These are phyloP conservation scores for Drosophila arizonae DNA, from an alignment of 1,140 invertebrate genomes.

Conservation along the genomic window DNA sequence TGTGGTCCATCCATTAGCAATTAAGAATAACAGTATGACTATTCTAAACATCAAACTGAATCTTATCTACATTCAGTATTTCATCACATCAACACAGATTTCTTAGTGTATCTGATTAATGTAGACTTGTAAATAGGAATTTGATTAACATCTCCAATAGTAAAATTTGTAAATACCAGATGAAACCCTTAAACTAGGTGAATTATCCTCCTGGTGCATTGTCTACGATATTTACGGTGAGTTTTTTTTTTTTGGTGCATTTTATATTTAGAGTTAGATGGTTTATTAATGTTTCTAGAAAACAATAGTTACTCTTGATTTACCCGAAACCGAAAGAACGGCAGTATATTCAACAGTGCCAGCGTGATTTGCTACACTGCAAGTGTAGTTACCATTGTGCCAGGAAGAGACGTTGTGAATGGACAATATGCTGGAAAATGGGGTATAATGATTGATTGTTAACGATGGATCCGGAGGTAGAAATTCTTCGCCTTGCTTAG, in stretches of 20 bases:
- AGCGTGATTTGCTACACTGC: conserved; percentile 86
- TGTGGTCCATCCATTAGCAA: too few relatives aligned
- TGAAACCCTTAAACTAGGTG: background rate
- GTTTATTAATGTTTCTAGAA: conserved; percentile 25
- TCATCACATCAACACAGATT: too few relatives aligned
- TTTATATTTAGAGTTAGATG: conserved; percentile 31
- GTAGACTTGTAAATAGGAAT: too few relatives aligned
- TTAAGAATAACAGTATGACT: too few relatives aligned
- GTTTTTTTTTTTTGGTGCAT: conserved; percentile 45
- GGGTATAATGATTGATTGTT: conserved; percentile 82
- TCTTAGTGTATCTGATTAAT: too few relatives aligned
- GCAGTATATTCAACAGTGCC: conserved; percentile 85
- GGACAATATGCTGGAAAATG: conserved; percentile 85
- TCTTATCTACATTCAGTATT: too few relatives aligned
- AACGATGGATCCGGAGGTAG: conserved; percentile 60
- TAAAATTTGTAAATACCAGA: background rate
- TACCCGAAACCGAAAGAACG: conserved; percentile 87
- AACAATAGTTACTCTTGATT: conserved; percentile 59
- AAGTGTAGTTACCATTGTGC: conserved; percentile 88
- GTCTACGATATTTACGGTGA: conserved; percentile 50
- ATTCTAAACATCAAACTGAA: too few relatives aligned
- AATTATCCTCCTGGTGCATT: conserved; percentile 38
- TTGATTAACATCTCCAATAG: too few relatives aligned
- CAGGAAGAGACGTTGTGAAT: conserved; percentile 86
- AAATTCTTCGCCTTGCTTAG: conserved; percentile 38